These are phyloP conservation scores for Diglossa brunneiventris DNA, from an alignment of 2,113 vertebrate species.

Conservation along the genomic window DNA sequence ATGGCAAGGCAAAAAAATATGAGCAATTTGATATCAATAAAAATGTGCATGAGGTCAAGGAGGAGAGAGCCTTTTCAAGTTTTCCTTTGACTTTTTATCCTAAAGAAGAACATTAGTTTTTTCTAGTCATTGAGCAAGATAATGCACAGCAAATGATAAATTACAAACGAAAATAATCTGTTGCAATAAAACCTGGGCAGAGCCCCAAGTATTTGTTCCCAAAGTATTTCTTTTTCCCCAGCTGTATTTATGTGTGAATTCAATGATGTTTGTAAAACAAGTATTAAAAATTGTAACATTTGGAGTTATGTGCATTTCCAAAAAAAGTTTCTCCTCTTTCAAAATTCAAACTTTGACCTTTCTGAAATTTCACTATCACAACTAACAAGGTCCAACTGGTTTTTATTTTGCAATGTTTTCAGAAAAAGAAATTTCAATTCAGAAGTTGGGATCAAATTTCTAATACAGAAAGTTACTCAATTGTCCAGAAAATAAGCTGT, in stretches of 20 bases:
- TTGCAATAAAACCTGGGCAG: slow-evolving; percentile 36
- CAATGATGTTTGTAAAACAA: neutral
- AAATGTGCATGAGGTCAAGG: slow-evolving; percentile 46
- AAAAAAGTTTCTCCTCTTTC: neutral
- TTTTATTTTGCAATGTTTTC: neutral
- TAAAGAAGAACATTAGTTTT: neutral
- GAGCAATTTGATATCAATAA: slow-evolving; percentile 62
- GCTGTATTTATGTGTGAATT: neutral
- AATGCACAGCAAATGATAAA: slow-evolving; percentile 27
- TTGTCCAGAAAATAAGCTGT: neutral
- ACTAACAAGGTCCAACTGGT: neutral
- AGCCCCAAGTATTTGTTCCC: slow-evolving; percentile 45
- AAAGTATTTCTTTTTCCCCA: slow-evolving; percentile 42
- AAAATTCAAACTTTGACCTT: neutral
- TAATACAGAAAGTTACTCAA: neutral
- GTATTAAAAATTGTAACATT: neutral
- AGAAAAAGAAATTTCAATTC: neutral
- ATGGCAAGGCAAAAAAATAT: slow-evolving; percentile 37
- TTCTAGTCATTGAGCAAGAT: neutral
- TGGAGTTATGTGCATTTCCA: neutral
- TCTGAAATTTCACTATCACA: neutral
- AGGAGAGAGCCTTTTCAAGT: slow-evolving; percentile 38
- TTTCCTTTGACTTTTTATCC: slow-evolving; percentile 18
- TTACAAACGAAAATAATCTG: slow-evolving; percentile 20
- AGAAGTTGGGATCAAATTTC: neutral